Percentiles rank a stretch among this genome's conserved stretches.
These are phyloP conservation scores for Dryobates pubescens DNA, from an alignment of 2,797 vertebrate species.

Conservation along the genomic window DNA sequence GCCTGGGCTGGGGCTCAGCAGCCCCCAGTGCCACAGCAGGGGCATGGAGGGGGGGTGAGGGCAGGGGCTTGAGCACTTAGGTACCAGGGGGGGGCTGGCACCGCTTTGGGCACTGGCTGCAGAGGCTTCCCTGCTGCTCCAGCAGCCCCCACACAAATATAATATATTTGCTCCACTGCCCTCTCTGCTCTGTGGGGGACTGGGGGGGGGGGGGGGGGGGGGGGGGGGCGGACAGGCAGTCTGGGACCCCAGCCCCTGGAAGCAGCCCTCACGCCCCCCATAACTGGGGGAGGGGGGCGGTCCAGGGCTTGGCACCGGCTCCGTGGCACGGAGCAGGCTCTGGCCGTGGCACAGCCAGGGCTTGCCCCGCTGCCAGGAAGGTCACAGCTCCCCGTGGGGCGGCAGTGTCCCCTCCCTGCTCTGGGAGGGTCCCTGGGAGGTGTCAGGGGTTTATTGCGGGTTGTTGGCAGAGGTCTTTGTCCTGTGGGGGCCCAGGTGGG, in stretches of 20 bases:
- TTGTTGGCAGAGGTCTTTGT: not conserved
- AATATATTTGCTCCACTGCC: constrained; percentile 39
- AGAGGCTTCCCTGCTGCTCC: not conserved
- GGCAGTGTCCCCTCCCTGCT: not conserved
- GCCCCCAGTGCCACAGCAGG: not conserved
- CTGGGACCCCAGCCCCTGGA: not conserved
- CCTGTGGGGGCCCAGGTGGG: not conserved
- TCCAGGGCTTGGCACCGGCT: not conserved
- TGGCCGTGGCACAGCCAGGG: not conserved
- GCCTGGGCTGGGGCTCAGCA: not conserved
- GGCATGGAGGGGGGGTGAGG: not conserved
- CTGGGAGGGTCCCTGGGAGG: not conserved
- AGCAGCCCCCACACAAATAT: constrained; percentile 51
- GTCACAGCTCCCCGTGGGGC: not conserved
- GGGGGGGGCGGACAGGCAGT: not conserved
- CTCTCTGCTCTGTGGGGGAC: not conserved
- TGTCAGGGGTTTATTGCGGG: not conserved
- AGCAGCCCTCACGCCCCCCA: not conserved
- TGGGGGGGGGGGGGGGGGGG: not conserved
- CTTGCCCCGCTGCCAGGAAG: not conserved
- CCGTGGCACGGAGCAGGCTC: not conserved
- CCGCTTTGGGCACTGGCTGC: constrained; percentile 13
- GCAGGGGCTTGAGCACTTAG: not conserved
- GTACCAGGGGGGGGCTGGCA: not conserved
- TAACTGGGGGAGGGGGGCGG: not conserved